phyloP scores from a whole-genome alignment of 2,888 invertebrate species.

The Nymphalis polychloros region DNA sequence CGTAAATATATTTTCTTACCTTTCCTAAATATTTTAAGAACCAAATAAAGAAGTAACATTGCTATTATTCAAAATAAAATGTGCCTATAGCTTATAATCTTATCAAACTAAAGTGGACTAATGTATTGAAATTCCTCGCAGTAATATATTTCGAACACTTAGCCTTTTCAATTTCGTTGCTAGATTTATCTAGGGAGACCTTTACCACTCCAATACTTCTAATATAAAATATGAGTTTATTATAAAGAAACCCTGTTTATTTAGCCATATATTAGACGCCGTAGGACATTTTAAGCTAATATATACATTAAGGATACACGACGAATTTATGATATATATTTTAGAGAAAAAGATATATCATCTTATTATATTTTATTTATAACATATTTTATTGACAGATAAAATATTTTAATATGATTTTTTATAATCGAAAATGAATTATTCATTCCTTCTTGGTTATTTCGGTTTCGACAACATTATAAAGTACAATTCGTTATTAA shows the following conservation, averaged over 20 bases:
- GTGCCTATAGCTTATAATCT: not conserved
- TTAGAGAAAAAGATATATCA: not conserved
- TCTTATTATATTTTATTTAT: no score
- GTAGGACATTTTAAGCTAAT: conserved; percentile 1
- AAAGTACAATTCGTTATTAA: no score
- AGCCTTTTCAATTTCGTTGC: conserved; percentile 24
- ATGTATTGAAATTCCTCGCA: conserved; percentile 5
- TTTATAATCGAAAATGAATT: no score
- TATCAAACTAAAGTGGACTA: not conserved
- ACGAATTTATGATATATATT: not conserved
- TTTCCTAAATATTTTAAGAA: no score
- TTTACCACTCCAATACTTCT: conserved; percentile 6
- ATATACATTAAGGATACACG: not conserved
- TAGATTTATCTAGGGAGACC: conserved; percentile 23
- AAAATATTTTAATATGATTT: no score
- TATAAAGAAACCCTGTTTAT: conserved; percentile 10
- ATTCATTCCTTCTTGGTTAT: no score
- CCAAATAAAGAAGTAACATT: no score
- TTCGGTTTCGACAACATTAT: no score
- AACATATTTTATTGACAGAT: no score
- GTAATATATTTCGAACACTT: conserved; percentile 3
- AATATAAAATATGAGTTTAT: conserved; percentile 14
- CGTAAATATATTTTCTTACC: no score
- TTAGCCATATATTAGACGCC: not conserved
- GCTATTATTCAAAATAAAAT: not conserved